Conservation (phyloP, 2,888 invertebrate species). For the Troilus luridus region DNA sequence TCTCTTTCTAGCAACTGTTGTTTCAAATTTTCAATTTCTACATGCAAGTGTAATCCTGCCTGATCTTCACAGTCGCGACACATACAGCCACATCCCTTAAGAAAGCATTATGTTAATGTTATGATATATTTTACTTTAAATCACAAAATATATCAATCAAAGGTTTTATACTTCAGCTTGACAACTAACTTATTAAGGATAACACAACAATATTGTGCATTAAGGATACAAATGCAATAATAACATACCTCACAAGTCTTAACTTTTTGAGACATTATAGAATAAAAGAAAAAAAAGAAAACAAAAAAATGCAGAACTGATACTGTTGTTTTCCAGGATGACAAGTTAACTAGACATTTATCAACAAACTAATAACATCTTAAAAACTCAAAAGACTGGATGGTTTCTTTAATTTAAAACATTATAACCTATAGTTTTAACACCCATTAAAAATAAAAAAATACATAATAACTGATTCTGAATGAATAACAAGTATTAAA, state of each 20-base stretch:
- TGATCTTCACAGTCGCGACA: constrained; percentile 72
- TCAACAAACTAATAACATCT: constrained; percentile 7
- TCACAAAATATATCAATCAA: neutral
- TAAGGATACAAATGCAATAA: neutral
- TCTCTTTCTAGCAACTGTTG: constrained; percentile 87
- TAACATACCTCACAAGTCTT: constrained; percentile 65
- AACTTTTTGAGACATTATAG: constrained; percentile 68
- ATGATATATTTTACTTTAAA: neutral
- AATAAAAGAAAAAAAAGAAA: constrained; percentile 57
- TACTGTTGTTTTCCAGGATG: constrained; percentile 53
- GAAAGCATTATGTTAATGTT: neutral
- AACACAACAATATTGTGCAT: neutral
- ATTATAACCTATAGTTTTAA: constrained; percentile 10
- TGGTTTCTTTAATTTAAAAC: constrained; percentile 12
- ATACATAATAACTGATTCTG: neutral
- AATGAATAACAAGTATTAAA: neutral
- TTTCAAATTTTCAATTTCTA: constrained; percentile 89
- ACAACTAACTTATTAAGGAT: neutral
- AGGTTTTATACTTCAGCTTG: neutral
- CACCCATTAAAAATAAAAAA: neutral
- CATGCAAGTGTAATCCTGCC: constrained; percentile 78
- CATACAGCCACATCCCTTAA: constrained; percentile 76
- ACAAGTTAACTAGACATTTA: constrained; percentile 63
- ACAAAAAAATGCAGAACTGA: constrained; percentile 28
- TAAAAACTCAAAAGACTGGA: neutral